phyloP scores from a whole-genome alignment of 2,113 vertebrate genomes.

The Bombycilla garrulus region DNA sequence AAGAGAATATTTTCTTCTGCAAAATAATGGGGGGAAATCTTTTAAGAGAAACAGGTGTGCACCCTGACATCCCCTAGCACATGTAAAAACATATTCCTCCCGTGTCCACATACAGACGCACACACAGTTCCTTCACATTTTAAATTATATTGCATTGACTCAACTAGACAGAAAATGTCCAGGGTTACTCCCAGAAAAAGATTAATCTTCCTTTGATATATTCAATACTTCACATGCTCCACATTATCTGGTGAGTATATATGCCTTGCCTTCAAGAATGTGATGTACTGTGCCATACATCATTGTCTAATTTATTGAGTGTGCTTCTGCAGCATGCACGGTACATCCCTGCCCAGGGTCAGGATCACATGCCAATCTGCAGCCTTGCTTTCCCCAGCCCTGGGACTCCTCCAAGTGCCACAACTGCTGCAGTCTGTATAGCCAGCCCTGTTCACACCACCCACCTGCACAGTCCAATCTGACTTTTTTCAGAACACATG shows the following conservation, averaged over 20 bases:
- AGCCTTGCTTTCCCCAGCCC: not conserved
- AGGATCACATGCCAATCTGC: constrained; percentile 13
- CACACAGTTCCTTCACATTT: not conserved
- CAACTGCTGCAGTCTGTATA: rapidly evolving
- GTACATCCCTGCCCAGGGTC: constrained; percentile 33
- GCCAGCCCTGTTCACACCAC: not conserved
- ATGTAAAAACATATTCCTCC: not conserved
- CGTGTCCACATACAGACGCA: not conserved
- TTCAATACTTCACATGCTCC: constrained; percentile 57
- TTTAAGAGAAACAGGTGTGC: not conserved
- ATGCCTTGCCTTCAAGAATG: constrained; percentile 51
- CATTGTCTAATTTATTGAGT: constrained; percentile 56
- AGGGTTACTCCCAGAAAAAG: constrained; percentile 35
- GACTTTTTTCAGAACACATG: not conserved
- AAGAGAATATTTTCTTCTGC: not conserved
- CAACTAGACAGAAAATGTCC: constrained; percentile 20
- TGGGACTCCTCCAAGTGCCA: not conserved
- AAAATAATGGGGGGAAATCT: not conserved
- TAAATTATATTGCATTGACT: constrained; percentile 28
- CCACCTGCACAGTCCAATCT: not conserved
- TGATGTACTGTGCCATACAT: constrained; percentile 62
- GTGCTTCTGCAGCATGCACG: not conserved
- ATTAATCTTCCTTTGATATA: constrained; percentile 63
- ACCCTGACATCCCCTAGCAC: not conserved
- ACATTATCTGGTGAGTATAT: constrained; percentile 64